Evolutionary conservation across 2,113 vertebrate species (phyloP).

Genomic region (Antennarius striatus): DNA sequence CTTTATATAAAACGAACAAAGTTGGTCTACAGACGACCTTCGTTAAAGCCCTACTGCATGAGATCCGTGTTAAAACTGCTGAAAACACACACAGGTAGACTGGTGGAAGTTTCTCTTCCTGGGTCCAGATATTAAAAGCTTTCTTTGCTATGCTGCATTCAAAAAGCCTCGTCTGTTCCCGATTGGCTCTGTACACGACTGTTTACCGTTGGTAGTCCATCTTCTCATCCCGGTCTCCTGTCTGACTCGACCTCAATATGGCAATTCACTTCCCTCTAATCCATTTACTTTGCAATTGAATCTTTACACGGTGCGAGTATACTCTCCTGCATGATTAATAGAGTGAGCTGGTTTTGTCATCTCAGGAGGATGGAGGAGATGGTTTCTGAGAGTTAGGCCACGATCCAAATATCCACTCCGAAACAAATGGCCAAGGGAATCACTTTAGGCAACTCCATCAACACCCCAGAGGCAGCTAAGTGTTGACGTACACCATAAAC

Average conservation of each 20-base stretch:
- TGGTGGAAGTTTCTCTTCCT: too few species aligned
- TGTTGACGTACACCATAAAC: constrained; percentile 50
- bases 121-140: too few species aligned
- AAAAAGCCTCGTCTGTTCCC: too few species aligned
- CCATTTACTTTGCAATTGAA: constrained; percentile 76
- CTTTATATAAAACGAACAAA: too few species aligned
- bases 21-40: too few species aligned
- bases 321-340: constrained; percentile 78
- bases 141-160: too few species aligned
- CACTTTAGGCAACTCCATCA: constrained; percentile 61
- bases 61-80: too few species aligned
- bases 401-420: constrained; percentile 65
- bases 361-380: constrained; percentile 62
- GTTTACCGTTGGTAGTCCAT: constrained; percentile 30
- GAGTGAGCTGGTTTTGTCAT: constrained; percentile 64
- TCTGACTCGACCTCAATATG: constrained; percentile 47
- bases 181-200: background rate
- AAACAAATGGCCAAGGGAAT: constrained; percentile 58
- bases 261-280: constrained; percentile 71
- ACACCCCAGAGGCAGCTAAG: constrained; percentile 39
- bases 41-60: too few species aligned
- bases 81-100: too few species aligned
- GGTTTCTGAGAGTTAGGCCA: constrained; percentile 53
- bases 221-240: constrained; percentile 34
- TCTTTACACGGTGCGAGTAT: constrained; percentile 63